These are phyloP conservation scores for Hyphantria cunea DNA, from an alignment of 1,140 invertebrate genomes.

Conservation along the genomic window DNA sequence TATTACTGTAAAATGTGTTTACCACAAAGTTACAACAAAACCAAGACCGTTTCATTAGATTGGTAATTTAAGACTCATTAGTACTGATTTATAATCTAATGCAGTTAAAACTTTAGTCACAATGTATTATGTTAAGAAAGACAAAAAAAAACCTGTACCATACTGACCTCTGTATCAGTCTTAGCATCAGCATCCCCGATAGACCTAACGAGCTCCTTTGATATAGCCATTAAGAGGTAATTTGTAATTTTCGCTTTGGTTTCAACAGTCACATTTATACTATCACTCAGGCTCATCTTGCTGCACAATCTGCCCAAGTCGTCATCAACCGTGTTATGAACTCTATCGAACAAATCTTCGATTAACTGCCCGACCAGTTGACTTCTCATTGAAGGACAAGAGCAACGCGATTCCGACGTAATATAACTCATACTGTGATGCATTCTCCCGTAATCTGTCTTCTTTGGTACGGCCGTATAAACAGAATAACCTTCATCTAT, in stretches of 20 bases:
- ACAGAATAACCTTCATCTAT: constrained; percentile 71
- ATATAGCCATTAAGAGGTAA: constrained; percentile 78
- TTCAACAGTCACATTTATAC: constrained; percentile 59
- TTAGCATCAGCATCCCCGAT: constrained; percentile 77
- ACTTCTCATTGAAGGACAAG: constrained; percentile 71
- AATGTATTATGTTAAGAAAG: constrained; percentile 35
- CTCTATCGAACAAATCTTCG: constrained; percentile 71
- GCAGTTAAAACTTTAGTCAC: constrained; percentile 67
- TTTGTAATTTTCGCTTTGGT: constrained; percentile 76
- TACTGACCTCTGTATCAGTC: constrained; percentile 78
- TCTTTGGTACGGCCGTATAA: constrained; percentile 73
- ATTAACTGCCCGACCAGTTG: constrained; percentile 74
- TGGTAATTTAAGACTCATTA: constrained; percentile 46
- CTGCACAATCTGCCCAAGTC: constrained; percentile 64
- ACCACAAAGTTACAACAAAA: constrained; percentile 31
- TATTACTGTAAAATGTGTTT: neutral
- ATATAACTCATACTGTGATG: constrained; percentile 76
- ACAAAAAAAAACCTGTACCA: constrained; percentile 24
- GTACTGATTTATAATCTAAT: constrained; percentile 44
- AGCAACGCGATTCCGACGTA: constrained; percentile 65
- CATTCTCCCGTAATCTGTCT: constrained; percentile 72
- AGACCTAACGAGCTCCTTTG: constrained; percentile 75
- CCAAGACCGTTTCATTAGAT: constrained; percentile 45
- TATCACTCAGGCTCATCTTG: constrained; percentile 57
- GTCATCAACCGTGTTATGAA: constrained; percentile 68